These are phyloP conservation scores for Hedychridium roseum DNA, from an alignment of 2,888 invertebrate genomes.

Conservation along the genomic window DNA sequence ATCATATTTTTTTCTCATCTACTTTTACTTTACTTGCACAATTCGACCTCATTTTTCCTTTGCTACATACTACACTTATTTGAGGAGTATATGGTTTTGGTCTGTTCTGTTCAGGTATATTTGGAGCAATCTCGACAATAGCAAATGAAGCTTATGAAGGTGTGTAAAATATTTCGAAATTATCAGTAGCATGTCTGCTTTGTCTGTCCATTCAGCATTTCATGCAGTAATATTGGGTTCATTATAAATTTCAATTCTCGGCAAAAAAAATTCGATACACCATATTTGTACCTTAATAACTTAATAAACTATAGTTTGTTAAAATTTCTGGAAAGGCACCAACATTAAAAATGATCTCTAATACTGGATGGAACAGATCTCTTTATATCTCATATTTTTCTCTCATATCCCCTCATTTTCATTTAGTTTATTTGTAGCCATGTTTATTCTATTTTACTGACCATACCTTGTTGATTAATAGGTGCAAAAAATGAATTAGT, in stretches of 20 bases:
- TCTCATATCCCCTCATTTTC: slow-evolving; percentile 35
- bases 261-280: background rate
- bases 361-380: slow-evolving; percentile 62
- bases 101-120: slow-evolving; percentile 64
- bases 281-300: background rate
- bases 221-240: slow-evolving; percentile 18
- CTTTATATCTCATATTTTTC: too few relatives aligned
- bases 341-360: too few relatives aligned
- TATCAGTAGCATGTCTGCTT: slow-evolving; percentile 17
- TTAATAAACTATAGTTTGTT: too few relatives aligned
- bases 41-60: slow-evolving; percentile 4
- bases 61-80: too few relatives aligned
- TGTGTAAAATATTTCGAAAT: slow-evolving; percentile 52
- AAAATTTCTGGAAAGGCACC: too few relatives aligned
- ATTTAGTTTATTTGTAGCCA: slow-evolving; percentile 6
- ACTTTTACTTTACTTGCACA: background rate
- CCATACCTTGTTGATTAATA: slow-evolving; percentile 36
- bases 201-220: slow-evolving; percentile 61
- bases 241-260: slow-evolving; percentile 5
- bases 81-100: slow-evolving; percentile 49
- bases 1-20: slow-evolving; percentile 2
- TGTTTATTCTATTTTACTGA: slow-evolving; percentile 18
- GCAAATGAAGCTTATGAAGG: slow-evolving; percentile 62
- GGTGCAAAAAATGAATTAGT: slow-evolving; percentile 67
- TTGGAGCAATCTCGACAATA: slow-evolving; percentile 59